Evolutionary conservation across 2,888 invertebrate genomes (phyloP), one percentile per base, ranked within the genome.

Genomic region (Blomia tropicalis): DNA sequence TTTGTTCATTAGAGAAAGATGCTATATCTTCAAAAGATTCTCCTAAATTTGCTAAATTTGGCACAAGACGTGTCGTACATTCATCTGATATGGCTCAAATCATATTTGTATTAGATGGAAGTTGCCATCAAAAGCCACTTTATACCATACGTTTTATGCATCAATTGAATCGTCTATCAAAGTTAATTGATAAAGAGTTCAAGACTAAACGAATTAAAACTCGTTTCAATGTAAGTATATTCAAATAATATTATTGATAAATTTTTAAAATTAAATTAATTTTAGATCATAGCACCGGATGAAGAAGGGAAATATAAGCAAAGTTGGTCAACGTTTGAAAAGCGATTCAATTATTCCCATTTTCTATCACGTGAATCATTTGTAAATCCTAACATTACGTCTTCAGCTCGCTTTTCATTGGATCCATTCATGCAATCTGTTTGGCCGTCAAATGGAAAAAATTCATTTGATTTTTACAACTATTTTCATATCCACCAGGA

Each of bases 381-480:
- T 14, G 4, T 36, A 2, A 23, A 30, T 2, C 14, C 17, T 11
- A 27, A 14, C 7, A 22, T 19, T n/a, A 7, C 11, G 14, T 14
- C 51, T 11, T 19, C 7, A 19, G n/a, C 7, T n/a, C 27, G 14
- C 7, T 47, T 27, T 19, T 19, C 22, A 14, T 47, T n/a, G 7
- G 51, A 47, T 47, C 51, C 51, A 22, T 47, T 47, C 27, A 27
- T 27, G 51, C 31, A 56, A 25, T 31, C 56, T 2, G 11, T 25
- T 5, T 60, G 27, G 36, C 2, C 54, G 1, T 4, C 14, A 22
- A 27, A 41, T 41, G 23, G 32, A 5, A 31, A 19, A 19, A 43
- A 56, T 58, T 56, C 56, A 19, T 32, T 60, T 2, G 60, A 60
- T 31, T 60, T 60, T 53, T 60, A 2, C 31, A 30, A n/a, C 31